Conservation (phyloP, 2,113 vertebrate genomes). For the Pedionomus torquatus region DNA sequence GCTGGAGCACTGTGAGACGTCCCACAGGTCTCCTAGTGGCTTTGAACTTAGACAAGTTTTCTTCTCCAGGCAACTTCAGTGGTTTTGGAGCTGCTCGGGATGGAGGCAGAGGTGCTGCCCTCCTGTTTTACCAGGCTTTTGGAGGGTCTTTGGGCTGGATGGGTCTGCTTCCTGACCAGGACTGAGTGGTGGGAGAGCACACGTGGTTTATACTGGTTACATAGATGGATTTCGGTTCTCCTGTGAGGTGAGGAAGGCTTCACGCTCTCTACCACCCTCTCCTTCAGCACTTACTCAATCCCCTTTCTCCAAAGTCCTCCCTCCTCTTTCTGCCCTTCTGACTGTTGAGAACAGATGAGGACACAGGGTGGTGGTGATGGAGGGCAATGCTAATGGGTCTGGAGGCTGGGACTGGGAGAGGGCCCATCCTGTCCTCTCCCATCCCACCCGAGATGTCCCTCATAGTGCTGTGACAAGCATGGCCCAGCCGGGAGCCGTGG, state of each 20-base stretch:
- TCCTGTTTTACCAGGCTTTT: no score
- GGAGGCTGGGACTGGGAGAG: no score
- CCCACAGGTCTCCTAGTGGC: no score
- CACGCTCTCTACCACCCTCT: not conserved
- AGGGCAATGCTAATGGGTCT: not conserved
- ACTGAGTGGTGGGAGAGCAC: no score
- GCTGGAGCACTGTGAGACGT: not conserved
- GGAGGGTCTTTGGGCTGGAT: not conserved
- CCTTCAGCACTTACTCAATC: not conserved
- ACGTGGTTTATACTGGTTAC: not conserved
- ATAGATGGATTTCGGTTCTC: not conserved
- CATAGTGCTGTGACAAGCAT: rapidly evolving
- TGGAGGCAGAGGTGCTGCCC: not conserved
- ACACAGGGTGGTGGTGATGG: not conserved
- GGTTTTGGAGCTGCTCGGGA: not conserved
- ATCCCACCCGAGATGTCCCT: not conserved
- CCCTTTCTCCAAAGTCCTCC: not conserved
- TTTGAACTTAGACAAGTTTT: not conserved
- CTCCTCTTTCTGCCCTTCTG: not conserved
- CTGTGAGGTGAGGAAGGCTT: not conserved
- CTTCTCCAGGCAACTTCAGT: not conserved
- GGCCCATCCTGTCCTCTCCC: not conserved
- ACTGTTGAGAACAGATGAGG: not conserved
- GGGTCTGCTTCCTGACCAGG: not conserved
- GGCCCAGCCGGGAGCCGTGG: not conserved